Conservation (phyloP, 1,140 invertebrate genomes). For the Antheraea pernyi region DNA sequence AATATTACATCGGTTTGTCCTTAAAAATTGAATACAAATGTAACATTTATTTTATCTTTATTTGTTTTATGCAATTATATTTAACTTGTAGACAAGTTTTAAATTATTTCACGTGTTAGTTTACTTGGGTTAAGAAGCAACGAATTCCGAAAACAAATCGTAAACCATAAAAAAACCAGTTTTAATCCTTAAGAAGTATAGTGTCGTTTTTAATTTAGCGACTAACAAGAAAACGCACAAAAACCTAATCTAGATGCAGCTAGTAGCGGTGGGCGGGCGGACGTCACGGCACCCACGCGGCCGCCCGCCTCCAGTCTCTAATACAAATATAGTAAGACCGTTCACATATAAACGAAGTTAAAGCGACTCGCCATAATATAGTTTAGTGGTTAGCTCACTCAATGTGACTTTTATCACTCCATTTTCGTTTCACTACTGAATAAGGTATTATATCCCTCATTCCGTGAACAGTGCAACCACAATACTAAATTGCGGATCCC, state of each 20-base stretch:
- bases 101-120: neutral
- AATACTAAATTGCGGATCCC: too few relatives aligned
- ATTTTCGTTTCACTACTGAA: neutral
- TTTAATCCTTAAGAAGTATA: neutral
- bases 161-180: neutral
- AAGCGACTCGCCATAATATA: neutral
- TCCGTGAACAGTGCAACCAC: neutral
- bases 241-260: constrained; percentile 3
- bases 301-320: neutral
- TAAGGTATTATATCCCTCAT: neutral
- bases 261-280: neutral
- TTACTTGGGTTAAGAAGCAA: neutral
- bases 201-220: constrained; percentile 3
- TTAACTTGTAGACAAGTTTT: too few relatives aligned
- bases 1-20: too few relatives aligned
- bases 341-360: neutral
- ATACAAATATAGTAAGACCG: neutral
- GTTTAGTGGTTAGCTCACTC: neutral
- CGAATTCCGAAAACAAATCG: neutral
- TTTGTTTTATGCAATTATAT: too few relatives aligned
- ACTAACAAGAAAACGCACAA: constrained; percentile 1
- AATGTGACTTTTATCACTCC: neutral
- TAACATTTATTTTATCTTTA: too few relatives aligned
- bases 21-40: too few relatives aligned
- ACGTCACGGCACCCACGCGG: constrained; percentile 11